Percentiles rank a stretch among this genome's conserved stretches.
Evolutionary conservation across 2,113 vertebrate genomes (phyloP).

Genomic region (Leptosomus discolor): DNA sequence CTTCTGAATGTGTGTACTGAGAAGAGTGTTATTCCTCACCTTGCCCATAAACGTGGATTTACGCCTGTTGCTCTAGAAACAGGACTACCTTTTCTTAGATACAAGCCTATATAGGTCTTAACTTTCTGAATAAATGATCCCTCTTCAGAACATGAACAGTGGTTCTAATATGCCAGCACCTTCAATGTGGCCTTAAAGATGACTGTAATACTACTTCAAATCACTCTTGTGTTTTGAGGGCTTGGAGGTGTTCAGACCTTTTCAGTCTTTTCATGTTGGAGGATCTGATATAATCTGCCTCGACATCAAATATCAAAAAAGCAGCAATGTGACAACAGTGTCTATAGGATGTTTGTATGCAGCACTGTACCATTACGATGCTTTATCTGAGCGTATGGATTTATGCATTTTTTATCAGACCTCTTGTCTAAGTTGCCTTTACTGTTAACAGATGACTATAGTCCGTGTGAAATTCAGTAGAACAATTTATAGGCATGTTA

Average conservation of each 20-base stretch:
- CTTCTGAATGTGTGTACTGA: slow-evolving; percentile 26
- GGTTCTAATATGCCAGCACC: not conserved
- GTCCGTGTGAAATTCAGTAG: not conserved
- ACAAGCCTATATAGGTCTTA: not conserved
- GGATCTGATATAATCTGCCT: not conserved
- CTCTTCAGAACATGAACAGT: not conserved
- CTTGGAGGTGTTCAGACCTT: not conserved
- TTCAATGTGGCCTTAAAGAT: not conserved
- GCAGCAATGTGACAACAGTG: not conserved
- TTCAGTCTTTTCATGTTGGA: not conserved
- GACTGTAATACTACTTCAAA: not conserved
- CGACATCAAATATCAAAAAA: not conserved
- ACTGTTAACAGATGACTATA: not conserved
- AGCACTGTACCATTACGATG: not conserved
- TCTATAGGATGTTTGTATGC: not conserved
- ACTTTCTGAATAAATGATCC: not conserved
- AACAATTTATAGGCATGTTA: not conserved
- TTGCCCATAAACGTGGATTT: slow-evolving; percentile 27
- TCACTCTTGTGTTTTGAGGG: not conserved
- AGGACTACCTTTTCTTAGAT: not conserved
- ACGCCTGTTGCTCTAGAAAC: slow-evolving; percentile 15
- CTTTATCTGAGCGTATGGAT: not conserved
- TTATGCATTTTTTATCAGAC: not conserved
- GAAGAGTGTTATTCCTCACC: slow-evolving; percentile 25
- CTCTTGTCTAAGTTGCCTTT: not conserved